Percentiles rank a stretch among this genome's conserved stretches.
phyloP scores from a whole-genome alignment of 2,888 invertebrate genomes.

The Eupithecia centaureata region DNA sequence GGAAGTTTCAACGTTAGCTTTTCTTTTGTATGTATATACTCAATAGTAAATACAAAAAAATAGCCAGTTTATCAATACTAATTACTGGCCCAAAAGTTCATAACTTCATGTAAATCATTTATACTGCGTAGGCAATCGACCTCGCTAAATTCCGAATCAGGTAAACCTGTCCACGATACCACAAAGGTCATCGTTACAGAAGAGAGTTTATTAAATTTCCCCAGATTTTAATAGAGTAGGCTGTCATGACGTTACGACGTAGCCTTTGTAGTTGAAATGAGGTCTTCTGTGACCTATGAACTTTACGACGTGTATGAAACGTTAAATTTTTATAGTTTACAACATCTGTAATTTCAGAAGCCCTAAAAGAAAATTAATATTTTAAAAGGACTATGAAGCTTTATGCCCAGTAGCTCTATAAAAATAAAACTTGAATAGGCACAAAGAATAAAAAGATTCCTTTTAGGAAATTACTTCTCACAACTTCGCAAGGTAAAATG shows the following conservation, averaged over 20 bases:
- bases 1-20: neutral
- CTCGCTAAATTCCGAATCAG: neutral
- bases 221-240: conserved; percentile 9
- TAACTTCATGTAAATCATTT: neutral
- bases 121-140: neutral
- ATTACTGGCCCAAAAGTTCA: too few relatives aligned
- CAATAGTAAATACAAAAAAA: too few relatives aligned
- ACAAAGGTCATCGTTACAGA: too few relatives aligned
- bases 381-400: conserved; percentile 8
- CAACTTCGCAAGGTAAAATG: neutral
- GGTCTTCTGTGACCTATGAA: conserved; percentile 21
- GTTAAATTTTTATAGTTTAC: conserved; percentile 25
- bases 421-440: conserved; percentile 2
- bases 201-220: neutral
- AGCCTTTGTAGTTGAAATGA: conserved; percentile 28
- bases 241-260: conserved; percentile 11
- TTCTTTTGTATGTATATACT: neutral
- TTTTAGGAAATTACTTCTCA: neutral
- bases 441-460: conserved; percentile 4
- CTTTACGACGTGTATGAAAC: conserved; percentile 19
- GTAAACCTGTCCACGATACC: neutral
- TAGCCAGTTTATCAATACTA: neutral
- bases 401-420: conserved; percentile 27
- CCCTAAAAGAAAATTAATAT: conserved; percentile 15
- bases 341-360: conserved; percentile 16